These are phyloP conservation scores for Periophthalmodon schlosseri DNA, from an alignment of 2,113 vertebrate genomes.

Conservation along the genomic window DNA sequence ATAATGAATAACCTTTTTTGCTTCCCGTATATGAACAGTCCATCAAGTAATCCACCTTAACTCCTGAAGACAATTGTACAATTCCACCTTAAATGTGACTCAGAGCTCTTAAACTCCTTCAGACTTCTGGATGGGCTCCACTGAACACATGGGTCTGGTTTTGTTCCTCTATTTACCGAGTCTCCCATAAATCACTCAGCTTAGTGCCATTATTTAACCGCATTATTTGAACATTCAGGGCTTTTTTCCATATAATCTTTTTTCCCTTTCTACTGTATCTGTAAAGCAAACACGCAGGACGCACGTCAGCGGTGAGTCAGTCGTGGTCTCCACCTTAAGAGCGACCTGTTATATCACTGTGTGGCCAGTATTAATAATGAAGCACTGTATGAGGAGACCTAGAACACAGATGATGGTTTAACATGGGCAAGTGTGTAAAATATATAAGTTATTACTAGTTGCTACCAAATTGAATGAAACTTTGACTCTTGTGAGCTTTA, in stretches of 20 bases:
- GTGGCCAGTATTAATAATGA: conserved; percentile 32
- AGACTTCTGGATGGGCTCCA: conserved; percentile 15
- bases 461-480: too few species aligned
- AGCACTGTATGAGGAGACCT: conserved; percentile 44
- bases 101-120: conserved; percentile 25
- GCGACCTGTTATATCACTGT: conserved; percentile 26
- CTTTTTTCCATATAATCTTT: conserved; percentile 26
- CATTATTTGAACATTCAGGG: conserved; percentile 33
- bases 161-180: conserved; percentile 18
- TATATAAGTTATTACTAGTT: too few species aligned
- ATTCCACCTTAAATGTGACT: conserved; percentile 28
- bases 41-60: neutral
- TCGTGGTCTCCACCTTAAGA: conserved; percentile 23
- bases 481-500: too few species aligned
- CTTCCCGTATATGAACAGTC: neutral
- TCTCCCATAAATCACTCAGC: conserved; percentile 34
- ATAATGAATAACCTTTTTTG: too few species aligned
- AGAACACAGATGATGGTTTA: neutral
- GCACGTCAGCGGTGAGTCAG: conserved; percentile 50
- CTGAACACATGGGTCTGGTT: conserved; percentile 25
- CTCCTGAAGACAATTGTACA: conserved; percentile 11
- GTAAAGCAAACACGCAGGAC: conserved; percentile 53
- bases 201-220: conserved; percentile 4
- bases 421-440: neutral
- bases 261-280: conserved; percentile 27